Evolutionary conservation across 2,888 invertebrate species (phyloP).

Genomic region (Frankliniella fusca): DNA sequence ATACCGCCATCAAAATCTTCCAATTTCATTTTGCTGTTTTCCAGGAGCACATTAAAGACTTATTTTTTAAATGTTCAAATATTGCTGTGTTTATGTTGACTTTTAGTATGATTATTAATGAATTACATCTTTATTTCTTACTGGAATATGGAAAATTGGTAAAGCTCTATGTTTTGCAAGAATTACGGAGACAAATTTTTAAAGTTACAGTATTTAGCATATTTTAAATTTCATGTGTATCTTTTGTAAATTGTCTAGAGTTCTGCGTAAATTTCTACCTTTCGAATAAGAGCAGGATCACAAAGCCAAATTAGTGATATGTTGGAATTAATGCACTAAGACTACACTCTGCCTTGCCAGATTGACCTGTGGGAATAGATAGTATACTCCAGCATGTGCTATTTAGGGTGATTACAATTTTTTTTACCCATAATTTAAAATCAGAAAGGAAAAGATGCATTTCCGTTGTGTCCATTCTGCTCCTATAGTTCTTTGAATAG

Average conservation of each 20-base stretch:
- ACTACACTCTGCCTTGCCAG: neutral
- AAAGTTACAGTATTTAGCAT: neutral
- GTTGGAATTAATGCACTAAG: neutral
- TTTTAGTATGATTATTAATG: neutral
- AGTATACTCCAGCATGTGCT: too few relatives aligned
- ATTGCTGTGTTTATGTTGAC: slow-evolving; percentile 16
- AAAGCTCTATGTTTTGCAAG: neutral
- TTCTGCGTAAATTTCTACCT: neutral
- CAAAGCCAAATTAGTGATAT: neutral
- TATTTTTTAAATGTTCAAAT: slow-evolving; percentile 6
- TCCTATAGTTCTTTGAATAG: neutral
- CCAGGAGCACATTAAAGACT: slow-evolving; percentile 13
- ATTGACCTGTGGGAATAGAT: neutral
- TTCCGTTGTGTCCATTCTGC: neutral
- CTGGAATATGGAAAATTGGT: neutral
- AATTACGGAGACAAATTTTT: neutral
- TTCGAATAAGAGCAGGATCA: neutral
- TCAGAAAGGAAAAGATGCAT: neutral
- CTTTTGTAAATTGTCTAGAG: neutral
- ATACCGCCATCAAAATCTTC: slow-evolving; percentile 4
- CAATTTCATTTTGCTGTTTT: neutral
- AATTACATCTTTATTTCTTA: neutral
- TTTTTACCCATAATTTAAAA: neutral
- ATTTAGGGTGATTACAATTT: neutral
- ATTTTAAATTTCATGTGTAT: neutral